Evolutionary conservation across 2,797 vertebrate species (phyloP), one percentile per base, ranked within the genome.

Genomic region (Trematomus bernacchii): DNA sequence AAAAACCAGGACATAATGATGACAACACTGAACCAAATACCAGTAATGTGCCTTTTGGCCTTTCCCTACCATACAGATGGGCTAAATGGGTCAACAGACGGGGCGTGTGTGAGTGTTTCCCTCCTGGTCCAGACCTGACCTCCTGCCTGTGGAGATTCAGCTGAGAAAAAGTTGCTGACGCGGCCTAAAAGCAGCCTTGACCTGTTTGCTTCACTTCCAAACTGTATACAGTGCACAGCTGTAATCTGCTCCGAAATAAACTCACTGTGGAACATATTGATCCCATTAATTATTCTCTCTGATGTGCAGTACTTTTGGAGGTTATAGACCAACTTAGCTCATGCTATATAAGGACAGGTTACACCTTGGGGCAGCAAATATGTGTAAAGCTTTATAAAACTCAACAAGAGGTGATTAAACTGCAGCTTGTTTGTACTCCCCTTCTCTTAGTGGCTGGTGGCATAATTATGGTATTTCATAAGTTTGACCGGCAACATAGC

Each of bases 1-100:
- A 16, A 30, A 15, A 66, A 50, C 13, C 42, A 23, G 50, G 21
- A 55, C 51, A 53, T 13, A 2, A 71, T 50, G 46, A 53, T 40
- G 44, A 21, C 12, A 21, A 48, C 42, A 84, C 70, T 71, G 40
- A 37, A 66, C 55, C 27, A 65, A 65, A 83, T 30, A 76, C 23
- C 50, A 52, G 55, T 13, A 6, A 64, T 37, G 6, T n/a, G 4
- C 5, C 43, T 58, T 19, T 19, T 21, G 44, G 42, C n/a, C 1
- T 43, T 62, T 71, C 59, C 61, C 43, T 71, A 72, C 43, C n/a
- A 78, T 80, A 40, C 82, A 86, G 85, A 89, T 89, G 89, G 82
- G 80, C 72, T 89, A 91, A 88, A 66, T 91, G 82, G 91, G 91
- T 91, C 89, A 88, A 82, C 85, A 87, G 82, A 80, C 73, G 71